Base-by-base conservation (phyloP, 2,888 invertebrate species). In the Melanostoma scalare region DNA sequence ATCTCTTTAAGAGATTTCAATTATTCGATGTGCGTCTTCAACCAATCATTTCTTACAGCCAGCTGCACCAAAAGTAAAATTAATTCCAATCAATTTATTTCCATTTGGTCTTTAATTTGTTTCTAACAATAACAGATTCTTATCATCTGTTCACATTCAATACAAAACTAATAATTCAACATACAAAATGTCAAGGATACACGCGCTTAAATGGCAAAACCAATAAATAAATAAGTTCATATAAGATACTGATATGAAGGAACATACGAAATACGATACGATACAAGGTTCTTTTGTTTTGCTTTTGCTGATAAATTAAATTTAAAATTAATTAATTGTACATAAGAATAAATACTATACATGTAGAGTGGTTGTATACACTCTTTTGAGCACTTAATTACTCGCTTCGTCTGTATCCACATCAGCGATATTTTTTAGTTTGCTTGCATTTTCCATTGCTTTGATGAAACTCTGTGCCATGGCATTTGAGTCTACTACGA, bases 381-480 rank as follows among this genome's bases (percentile, higher is more conserved):
- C 5, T 33, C 6, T 53, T 52, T 52, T 8, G 9, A 5, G 33
- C 53, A 6, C 10, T 86, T 79, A 91, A 87, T 90, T 91, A 86
- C 91, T 91, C 65, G 90, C 90, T 85, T 91, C 91, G 72, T 91
- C 91, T 48, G 90, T 90, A 60, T 91, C 91, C 35, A 89, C 89
- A 85, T 91, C 91, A 31, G 89, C 87, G 55, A 90, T 90, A 60
- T 88, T 88, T 77, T 89, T 90, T 8, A 90, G 86, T 61, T 90
- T 87, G 55, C 74, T 88, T 2, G 77, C 33, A 44, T 89, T 89
- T 6, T 89, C 89, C 6, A 89, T 87, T 38, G 91, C 91, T 65
- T 89, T 88, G 10, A 89, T 87, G 67, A 91, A 90, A 74, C 88
- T 89, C 52, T 89, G 89, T 61, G 89, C 78, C 48, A 91, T 87